phyloP scores from a whole-genome alignment of 2,888 invertebrate genomes.

The Andrena minutula region DNA sequence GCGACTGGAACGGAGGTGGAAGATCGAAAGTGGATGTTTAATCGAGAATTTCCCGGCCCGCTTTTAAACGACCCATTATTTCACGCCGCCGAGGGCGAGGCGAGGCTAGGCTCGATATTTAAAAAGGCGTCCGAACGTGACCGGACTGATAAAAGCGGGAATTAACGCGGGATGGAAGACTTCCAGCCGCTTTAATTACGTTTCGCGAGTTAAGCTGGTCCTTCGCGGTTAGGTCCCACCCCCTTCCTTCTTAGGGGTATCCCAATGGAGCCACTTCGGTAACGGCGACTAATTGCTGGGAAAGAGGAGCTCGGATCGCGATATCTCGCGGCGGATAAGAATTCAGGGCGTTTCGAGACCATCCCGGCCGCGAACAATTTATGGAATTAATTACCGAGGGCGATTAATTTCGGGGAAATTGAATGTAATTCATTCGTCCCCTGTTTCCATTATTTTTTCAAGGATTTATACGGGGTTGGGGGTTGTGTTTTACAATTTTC shows the following conservation, averaged over 20 bases:
- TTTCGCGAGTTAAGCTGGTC: slow-evolving; percentile 62
- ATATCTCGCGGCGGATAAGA: slow-evolving; percentile 44
- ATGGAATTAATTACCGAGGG: too few relatives aligned
- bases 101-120: slow-evolving; percentile 45
- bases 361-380: too few relatives aligned
- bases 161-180: slow-evolving; percentile 67
- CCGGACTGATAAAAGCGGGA: slow-evolving; percentile 60
- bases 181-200: slow-evolving; percentile 68
- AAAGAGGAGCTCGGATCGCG: slow-evolving; percentile 64
- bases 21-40: slow-evolving; percentile 6
- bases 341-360: background rate
- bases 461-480: too few relatives aligned
- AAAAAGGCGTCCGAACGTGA: slow-evolving; percentile 39
- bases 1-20: background rate
- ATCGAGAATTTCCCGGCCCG: background rate
- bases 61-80: slow-evolving; percentile 31
- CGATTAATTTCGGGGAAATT: too few relatives aligned
- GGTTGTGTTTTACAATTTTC: background rate
- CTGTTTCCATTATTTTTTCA: too few relatives aligned
- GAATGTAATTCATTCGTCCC: too few relatives aligned
- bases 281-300: slow-evolving; percentile 71
- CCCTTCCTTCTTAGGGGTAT: slow-evolving; percentile 66
- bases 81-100: slow-evolving; percentile 7
- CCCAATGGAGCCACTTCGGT: slow-evolving; percentile 40
- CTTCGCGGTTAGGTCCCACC: slow-evolving; percentile 60